These are phyloP conservation scores for Clamator glandarius DNA, from an alignment of 2,797 vertebrate species.

Conservation along the genomic window DNA sequence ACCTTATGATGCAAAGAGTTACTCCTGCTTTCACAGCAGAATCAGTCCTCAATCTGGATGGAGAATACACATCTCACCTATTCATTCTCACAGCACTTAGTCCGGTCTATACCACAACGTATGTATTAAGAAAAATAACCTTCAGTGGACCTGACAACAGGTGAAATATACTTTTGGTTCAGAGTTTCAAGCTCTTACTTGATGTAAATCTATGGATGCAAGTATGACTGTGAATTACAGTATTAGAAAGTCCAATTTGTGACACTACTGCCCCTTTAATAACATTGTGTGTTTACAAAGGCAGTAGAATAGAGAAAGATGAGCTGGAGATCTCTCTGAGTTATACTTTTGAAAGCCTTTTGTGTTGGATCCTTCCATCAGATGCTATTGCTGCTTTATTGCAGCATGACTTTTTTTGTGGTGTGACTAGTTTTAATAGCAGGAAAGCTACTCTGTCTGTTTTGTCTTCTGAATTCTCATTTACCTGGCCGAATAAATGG, in stretches of 20 bases:
- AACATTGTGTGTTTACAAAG: neutral
- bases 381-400: neutral
- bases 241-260: neutral
- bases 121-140: neutral
- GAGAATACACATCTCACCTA: neutral
- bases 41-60: neutral
- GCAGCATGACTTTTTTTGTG: neutral
- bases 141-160: neutral
- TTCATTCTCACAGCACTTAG: neutral
- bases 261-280: neutral
- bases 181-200: neutral
- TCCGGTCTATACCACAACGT: neutral
- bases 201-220: neutral
- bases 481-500: neutral
- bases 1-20: neutral
- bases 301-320: neutral
- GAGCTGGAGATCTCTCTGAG: neutral
- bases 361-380: neutral
- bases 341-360: constrained; percentile 8
- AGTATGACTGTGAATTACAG: neutral
- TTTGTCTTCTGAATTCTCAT: neutral
- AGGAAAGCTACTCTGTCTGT: neutral
- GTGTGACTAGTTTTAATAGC: neutral
- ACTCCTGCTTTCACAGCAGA: neutral
- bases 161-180: neutral